These are phyloP conservation scores for Chamaea fasciata DNA, from an alignment of 2,113 vertebrate species.

Conservation along the genomic window DNA sequence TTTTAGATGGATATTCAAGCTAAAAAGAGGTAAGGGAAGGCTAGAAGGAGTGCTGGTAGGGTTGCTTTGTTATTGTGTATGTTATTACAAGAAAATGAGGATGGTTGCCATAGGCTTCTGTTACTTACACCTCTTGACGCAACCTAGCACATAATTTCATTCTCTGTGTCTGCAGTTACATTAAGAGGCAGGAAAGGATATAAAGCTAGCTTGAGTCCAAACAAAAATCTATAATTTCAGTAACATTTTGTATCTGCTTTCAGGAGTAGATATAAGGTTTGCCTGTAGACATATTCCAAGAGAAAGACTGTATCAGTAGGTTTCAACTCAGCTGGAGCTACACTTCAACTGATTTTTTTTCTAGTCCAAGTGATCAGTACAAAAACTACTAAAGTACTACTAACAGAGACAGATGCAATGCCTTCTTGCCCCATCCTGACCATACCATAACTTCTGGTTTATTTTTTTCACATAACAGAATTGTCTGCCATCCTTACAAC, in stretches of 20 bases:
- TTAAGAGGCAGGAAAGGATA: not conserved
- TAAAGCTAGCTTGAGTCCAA: not conserved
- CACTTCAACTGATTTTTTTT: not conserved
- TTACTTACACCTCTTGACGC: not conserved
- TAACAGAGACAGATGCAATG: not conserved
- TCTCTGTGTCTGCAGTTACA: not conserved
- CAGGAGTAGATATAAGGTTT: not conserved
- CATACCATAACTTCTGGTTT: not conserved
- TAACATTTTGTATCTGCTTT: not conserved
- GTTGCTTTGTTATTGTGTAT: conserved; percentile 71
- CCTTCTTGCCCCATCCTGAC: not conserved
- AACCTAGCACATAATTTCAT: not conserved
- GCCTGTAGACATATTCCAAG: not conserved
- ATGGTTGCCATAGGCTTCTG: not conserved
- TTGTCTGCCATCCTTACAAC: not conserved
- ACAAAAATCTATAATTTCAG: not conserved
- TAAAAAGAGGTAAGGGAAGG: conserved; percentile 72
- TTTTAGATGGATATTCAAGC: conserved; percentile 72
- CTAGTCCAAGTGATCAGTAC: not conserved
- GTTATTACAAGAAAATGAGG: not conserved
- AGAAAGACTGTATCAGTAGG: not conserved
- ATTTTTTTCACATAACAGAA: not conserved
- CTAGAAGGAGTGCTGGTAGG: conserved; percentile 74
- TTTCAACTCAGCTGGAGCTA: not conserved
- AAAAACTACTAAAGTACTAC: not conserved